Base-by-base conservation (phyloP, 2,888 invertebrate genomes). In the Strigamia crassipes region DNA sequence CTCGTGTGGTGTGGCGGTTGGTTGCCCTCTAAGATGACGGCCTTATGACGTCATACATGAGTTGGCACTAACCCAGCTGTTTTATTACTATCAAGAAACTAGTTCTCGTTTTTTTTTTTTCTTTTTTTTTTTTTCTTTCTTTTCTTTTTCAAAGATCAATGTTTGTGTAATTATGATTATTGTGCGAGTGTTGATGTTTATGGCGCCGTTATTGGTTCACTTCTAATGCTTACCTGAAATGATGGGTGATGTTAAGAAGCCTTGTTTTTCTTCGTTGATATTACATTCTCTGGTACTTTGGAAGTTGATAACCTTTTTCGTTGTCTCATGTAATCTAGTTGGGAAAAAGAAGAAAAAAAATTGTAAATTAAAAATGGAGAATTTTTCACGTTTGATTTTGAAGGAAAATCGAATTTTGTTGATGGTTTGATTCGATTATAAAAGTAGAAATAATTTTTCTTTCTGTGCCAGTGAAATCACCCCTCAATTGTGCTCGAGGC, bases 1-100 rank as follows among this genome's bases (percentile, higher is more conserved):
- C 31, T 73, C 56, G 56, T 56, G 56, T 56, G 18, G 56, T 51
- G 66, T 73, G 73, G 73, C 73, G 73, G 73, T 73, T 73, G 73
- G 73, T 31, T 73, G 73, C 73, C 73, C 73, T 73, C 31, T 73
- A 73, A 73, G 73, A 73, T 73, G 73, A 73, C 73, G 73, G 73
- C 73, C 73, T 73, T 73, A 73, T 73, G 73, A 73, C 73, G 73
- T 73, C 73, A 13, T 31, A 73, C 27, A 15, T 73, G 73, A 56
- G 56, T 56, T 56, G 56, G 56, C 56, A 31, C 73, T 73, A 31
- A 15, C 73, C 27, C 73, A 73, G 73, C 73, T 73, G 73, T 73
- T 73, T 73, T 73, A 73, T 56, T 56, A 18, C n/a, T 56, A 56
- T 56, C 56, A 56, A 56, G 31, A 73, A 73, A 73, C 73, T 73